A percentile compares a stretch with the other conserved stretches of the same genome.
Evolutionary conservation across 2,113 vertebrate species (phyloP).

Genomic region (Equus quagga): DNA sequence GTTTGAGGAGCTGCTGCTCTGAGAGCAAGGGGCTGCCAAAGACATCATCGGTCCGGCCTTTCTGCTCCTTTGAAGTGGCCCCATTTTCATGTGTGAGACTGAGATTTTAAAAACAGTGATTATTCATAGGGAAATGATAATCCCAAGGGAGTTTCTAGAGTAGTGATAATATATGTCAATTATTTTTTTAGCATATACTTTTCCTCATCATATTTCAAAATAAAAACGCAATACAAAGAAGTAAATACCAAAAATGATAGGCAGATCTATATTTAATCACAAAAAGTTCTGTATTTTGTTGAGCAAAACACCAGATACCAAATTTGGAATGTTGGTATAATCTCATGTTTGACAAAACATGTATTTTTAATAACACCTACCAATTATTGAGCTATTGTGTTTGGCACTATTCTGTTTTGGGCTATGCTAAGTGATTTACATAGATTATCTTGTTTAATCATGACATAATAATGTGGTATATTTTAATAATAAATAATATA

Average conservation of each 20-base stretch:
- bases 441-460: not conserved
- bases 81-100: not conserved
- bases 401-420: not conserved
- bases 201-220: constrained; percentile 34
- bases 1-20: not conserved
- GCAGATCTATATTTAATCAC: not conserved
- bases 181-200: not conserved
- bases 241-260: not conserved
- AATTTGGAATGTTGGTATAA: not conserved
- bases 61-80: not conserved
- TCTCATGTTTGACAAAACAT: not conserved
- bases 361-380: not conserved
- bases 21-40: not conserved
- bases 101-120: not conserved
- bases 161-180: not conserved
- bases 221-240: not conserved
- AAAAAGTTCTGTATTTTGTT: not conserved
- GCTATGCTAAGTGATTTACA: not conserved
- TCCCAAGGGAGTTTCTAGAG: not conserved
- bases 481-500: not conserved
- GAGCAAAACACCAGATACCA: not conserved
- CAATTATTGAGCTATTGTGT: not conserved
- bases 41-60: not conserved
- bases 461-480: not conserved
- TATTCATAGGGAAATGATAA: not conserved